These are phyloP conservation scores for Lydus trimaculatus DNA, from an alignment of 2,888 invertebrate species.

Conservation along the genomic window DNA sequence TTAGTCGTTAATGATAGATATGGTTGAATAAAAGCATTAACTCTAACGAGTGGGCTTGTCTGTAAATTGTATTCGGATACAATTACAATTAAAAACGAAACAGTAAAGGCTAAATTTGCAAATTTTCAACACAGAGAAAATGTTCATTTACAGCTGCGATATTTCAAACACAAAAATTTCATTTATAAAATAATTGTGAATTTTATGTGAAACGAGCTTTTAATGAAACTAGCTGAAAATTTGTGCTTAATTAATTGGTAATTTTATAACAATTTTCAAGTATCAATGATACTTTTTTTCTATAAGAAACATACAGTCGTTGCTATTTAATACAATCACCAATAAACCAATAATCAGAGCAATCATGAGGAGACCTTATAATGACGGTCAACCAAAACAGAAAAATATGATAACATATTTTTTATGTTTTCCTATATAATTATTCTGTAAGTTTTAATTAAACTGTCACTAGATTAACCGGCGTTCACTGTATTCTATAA, in stretches of 20 bases:
- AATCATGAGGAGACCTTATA: too few relatives aligned
- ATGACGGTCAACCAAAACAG: too few relatives aligned
- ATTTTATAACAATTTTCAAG: not conserved
- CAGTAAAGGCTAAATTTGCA: not conserved
- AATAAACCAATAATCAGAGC: too few relatives aligned
- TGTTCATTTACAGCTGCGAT: not conserved
- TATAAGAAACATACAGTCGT: not conserved
- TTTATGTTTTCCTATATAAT: too few relatives aligned
- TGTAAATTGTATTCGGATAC: conserved; percentile 20
- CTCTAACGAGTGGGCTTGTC: conserved; percentile 16
- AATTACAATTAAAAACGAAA: conserved; percentile 17
- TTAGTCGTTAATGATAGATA: conserved; percentile 20
- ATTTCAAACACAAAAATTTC: not conserved
- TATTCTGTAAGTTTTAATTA: too few relatives aligned
- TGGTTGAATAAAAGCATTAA: conserved; percentile 19
- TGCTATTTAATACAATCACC: too few relatives aligned
- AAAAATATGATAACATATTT: too few relatives aligned
- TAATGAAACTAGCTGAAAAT: conserved; percentile 34
- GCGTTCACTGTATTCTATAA: not conserved
- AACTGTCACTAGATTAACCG: not conserved
- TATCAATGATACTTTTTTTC: not conserved
- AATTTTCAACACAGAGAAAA: not conserved
- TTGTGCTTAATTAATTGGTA: not conserved
- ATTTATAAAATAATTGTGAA: conserved; percentile 39
- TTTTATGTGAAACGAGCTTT: conserved; percentile 42